A percentile compares a stretch with the other conserved stretches of the same genome.
Evolutionary conservation across 2,888 invertebrate genomes (phyloP).

Genomic region (Ariolimax columbianus): DNA sequence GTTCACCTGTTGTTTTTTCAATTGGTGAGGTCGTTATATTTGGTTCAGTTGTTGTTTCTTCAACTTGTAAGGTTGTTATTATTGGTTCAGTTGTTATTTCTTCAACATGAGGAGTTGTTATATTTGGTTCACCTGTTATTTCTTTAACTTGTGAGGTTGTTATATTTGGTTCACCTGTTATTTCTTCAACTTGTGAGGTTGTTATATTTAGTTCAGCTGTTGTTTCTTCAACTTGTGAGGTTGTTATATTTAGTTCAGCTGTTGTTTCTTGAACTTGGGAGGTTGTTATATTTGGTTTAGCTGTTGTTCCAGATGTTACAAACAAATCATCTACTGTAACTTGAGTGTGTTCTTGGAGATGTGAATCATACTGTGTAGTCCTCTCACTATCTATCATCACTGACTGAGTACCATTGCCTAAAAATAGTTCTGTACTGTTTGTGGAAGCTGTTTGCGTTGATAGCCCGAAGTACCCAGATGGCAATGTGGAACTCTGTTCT

Average conservation of each 20-base stretch:
- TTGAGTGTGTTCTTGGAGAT: no score
- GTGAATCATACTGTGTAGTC: no score
- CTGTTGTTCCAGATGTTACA: no score
- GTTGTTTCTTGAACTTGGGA: background rate
- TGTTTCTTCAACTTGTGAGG: background rate
- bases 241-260: background rate
- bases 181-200: background rate
- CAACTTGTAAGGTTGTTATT: background rate
- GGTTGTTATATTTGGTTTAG: background rate
- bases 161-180: background rate
- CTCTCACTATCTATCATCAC: no score
- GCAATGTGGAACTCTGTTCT: no score
- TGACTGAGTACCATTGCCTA: no score
- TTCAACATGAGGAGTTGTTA: background rate
- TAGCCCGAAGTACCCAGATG: no score
- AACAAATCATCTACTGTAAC: no score
- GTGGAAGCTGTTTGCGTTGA: no score
- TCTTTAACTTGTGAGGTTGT: background rate
- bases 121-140: background rate
- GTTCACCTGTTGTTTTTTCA: background rate
- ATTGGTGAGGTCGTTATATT: background rate
- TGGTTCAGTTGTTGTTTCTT: background rate
- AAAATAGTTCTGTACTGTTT: no score
- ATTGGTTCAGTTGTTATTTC: background rate
- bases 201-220: constrained; percentile 4